Conservation (phyloP, 2,888 invertebrate species). For the Mycalesis mineus region DNA sequence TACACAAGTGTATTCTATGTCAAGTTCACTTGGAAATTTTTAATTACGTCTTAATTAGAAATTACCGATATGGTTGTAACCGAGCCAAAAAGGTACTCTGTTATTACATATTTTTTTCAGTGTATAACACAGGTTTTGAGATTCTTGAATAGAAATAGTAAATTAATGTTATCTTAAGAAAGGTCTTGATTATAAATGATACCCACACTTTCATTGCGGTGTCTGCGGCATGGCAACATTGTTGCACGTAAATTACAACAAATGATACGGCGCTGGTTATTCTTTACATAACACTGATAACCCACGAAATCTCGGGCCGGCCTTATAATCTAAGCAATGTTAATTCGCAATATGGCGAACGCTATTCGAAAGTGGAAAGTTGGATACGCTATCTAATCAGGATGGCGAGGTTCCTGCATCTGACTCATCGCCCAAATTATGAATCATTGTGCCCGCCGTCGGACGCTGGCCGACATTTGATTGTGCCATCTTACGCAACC, state of each 20-base stretch:
- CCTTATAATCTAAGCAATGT: slow-evolving; percentile 16
- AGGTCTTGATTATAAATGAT: background rate
- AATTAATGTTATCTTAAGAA: slow-evolving; percentile 2
- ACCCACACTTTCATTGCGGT: background rate
- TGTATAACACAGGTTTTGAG: background rate
- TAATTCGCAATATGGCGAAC: slow-evolving; percentile 14
- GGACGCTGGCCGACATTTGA: slow-evolving; percentile 25
- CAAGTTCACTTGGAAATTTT: too few species aligned
- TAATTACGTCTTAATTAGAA: too few species aligned
- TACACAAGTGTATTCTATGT: too few species aligned
- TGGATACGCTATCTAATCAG: slow-evolving; percentile 24
- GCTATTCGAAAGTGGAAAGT: slow-evolving; percentile 24
- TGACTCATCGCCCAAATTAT: slow-evolving; percentile 31
- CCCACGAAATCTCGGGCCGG: slow-evolving; percentile 9
- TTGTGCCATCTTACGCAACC: slow-evolving; percentile 32
- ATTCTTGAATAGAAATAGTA: slow-evolving; percentile 1
- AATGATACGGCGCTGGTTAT: slow-evolving; percentile 8
- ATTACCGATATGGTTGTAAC: too few species aligned
- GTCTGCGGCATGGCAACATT: background rate
- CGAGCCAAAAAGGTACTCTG: too few species aligned
- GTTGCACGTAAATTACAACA: slow-evolving; percentile 10
- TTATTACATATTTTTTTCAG: too few species aligned
- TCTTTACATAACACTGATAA: slow-evolving; percentile 15
- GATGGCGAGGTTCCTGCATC: slow-evolving; percentile 25
- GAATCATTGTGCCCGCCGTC: slow-evolving; percentile 26